Conservation (phyloP, 1,140 invertebrate genomes). For the Heliconius himera region DNA sequence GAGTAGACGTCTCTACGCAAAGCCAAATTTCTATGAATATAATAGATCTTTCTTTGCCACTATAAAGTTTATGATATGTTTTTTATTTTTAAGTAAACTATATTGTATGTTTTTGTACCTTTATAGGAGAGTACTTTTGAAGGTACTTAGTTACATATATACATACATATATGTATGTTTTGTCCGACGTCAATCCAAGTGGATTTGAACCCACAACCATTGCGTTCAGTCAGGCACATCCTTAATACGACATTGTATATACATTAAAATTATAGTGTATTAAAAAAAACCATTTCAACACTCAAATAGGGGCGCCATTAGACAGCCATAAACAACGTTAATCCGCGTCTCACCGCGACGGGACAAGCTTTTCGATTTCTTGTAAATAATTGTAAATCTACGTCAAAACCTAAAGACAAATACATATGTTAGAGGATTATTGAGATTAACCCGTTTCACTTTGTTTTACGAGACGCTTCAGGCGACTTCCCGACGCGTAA, state of each 20-base stretch:
- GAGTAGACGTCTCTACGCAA: no score
- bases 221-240: not conserved
- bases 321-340: constrained; percentile 70
- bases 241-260: not conserved
- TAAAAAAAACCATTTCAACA: not conserved
- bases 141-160: no score
- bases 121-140: no score
- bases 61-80: no score
- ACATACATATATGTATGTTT: no score
- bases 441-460: constrained; percentile 52
- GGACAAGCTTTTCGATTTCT: constrained; percentile 62
- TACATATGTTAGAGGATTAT: constrained; percentile 77
- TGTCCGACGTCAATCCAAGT: no score
- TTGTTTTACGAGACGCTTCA: constrained; percentile 62
- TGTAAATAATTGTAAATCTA: constrained; percentile 81
- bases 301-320: constrained; percentile 31
- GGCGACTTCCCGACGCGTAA: constrained; percentile 63
- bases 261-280: constrained; percentile 1
- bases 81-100: no score
- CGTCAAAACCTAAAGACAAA: constrained; percentile 76
- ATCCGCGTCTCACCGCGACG: constrained; percentile 69
- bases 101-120: no score
- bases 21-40: no score
- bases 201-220: not conserved
- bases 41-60: no score